Percentiles rank a stretch among this genome's conserved stretches.
These are phyloP conservation scores for Pygoscelis antarcticus DNA, from an alignment of 2,113 vertebrate species.

Conservation along the genomic window DNA sequence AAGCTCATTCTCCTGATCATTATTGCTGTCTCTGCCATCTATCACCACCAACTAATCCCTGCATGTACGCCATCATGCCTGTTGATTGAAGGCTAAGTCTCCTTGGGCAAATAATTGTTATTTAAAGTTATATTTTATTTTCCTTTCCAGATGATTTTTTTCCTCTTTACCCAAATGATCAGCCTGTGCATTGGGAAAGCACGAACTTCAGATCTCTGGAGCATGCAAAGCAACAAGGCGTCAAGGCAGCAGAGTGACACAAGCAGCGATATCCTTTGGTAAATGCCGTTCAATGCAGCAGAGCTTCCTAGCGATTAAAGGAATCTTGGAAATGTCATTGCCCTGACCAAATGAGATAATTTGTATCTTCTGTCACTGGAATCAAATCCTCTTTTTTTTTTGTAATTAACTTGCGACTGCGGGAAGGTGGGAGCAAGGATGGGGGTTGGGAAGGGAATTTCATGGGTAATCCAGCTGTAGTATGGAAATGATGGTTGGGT, in stretches of 20 bases:
- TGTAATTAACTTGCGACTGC: constrained; percentile 52
- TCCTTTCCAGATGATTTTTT: not conserved
- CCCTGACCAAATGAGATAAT: constrained; percentile 63
- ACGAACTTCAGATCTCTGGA: not conserved
- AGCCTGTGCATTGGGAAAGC: not conserved
- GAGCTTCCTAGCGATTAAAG: constrained; percentile 40
- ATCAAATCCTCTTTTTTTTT: constrained; percentile 32
- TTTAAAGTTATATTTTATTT: not conserved
- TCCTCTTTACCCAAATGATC: not conserved
- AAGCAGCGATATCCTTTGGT: not conserved
- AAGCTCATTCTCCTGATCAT: not conserved
- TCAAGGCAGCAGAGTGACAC: not conserved
- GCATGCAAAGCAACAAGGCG: not conserved
- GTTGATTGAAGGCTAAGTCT: not conserved
- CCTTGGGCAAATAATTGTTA: not conserved
- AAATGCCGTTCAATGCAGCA: not conserved
- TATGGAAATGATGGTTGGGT: constrained; percentile 68
- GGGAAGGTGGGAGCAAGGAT: constrained; percentile 5
- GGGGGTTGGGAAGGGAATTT: constrained; percentile 40
- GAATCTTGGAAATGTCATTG: constrained; percentile 63
- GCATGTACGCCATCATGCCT: not conserved
- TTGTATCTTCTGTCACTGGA: constrained; percentile 56
- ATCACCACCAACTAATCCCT: not conserved
- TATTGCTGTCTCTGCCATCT: not conserved
- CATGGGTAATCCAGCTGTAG: constrained; percentile 44